phyloP scores from a whole-genome alignment of 2,888 invertebrate genomes.

The Mechanitis messenoides region DNA sequence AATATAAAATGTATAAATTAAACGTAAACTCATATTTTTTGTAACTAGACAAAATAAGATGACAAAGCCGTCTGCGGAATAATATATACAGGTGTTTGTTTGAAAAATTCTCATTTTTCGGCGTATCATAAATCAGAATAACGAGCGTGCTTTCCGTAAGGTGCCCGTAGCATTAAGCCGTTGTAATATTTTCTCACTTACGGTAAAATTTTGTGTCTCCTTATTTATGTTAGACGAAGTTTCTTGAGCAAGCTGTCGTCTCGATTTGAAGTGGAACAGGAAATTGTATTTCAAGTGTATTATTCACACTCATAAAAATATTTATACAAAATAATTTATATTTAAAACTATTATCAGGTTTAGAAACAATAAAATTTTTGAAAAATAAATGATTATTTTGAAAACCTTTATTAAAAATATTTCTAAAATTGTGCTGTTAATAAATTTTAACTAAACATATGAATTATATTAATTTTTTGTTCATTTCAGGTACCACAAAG shows the following conservation, averaged over 20 bases:
- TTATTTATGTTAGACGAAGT: slow-evolving; percentile 61
- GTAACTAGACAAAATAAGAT: slow-evolving; percentile 3
- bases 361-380: too few species aligned
- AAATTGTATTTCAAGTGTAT: slow-evolving; percentile 32
- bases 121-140: slow-evolving; percentile 70
- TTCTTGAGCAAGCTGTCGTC: slow-evolving; percentile 57
- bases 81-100: slow-evolving; percentile 37
- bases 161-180: slow-evolving; percentile 70
- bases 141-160: slow-evolving; percentile 68
- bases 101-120: slow-evolving; percentile 31
- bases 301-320: not conserved
- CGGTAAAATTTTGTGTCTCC: slow-evolving; percentile 70
- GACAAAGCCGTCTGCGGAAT: slow-evolving; percentile 5
- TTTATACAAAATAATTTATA: not conserved
- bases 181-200: slow-evolving; percentile 75
- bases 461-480: slow-evolving; percentile 31
- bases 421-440: not conserved
- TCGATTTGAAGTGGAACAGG: slow-evolving; percentile 45
- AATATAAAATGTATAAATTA: not conserved
- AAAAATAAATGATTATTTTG: too few species aligned
- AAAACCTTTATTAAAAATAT: not conserved
- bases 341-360: not conserved
- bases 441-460: too few species aligned
- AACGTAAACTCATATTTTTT: not conserved
- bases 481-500: slow-evolving; percentile 42